Conservation (phyloP, 1,140 invertebrate genomes). For the Pissodes strobi region DNA sequence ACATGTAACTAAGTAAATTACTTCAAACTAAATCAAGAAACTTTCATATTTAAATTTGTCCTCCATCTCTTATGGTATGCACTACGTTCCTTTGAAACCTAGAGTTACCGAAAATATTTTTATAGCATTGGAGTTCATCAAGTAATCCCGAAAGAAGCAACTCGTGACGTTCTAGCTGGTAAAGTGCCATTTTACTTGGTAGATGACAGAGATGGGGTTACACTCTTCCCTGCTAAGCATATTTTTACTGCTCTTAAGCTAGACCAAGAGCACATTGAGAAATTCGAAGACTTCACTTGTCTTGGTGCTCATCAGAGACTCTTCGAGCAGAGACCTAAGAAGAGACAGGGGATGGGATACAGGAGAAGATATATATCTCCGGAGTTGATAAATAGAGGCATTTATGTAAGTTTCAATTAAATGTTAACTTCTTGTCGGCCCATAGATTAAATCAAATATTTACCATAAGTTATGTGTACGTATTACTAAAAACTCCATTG, state of each 20-base stretch:
- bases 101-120: no score
- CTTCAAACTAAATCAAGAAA: no score
- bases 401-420: conserved; percentile 45
- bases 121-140: conserved; percentile 27
- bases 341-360: conserved; percentile 39
- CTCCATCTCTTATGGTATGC: no score
- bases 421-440: no score
- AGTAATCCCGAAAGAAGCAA: conserved; percentile 75
- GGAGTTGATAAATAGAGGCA: conserved; percentile 43
- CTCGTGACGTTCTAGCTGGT: conserved; percentile 74
- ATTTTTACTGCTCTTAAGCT: conserved; percentile 71
- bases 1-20: no score
- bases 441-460: no score
- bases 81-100: no score
- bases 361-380: conserved; percentile 41
- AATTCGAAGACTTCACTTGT: conserved; percentile 57
- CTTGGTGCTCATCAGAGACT: conserved; percentile 48
- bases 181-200: conserved; percentile 75
- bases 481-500: no score
- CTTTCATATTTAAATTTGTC: no score
- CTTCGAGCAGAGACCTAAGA: conserved; percentile 32
- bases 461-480: no score
- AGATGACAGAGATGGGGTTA: conserved; percentile 71
- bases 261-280: conserved; percentile 62
- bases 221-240: conserved; percentile 74